A percentile compares a stretch with the other conserved stretches of the same genome.
Conservation (phyloP, 2,797 vertebrate species). For the Phalloptychus januarius region DNA sequence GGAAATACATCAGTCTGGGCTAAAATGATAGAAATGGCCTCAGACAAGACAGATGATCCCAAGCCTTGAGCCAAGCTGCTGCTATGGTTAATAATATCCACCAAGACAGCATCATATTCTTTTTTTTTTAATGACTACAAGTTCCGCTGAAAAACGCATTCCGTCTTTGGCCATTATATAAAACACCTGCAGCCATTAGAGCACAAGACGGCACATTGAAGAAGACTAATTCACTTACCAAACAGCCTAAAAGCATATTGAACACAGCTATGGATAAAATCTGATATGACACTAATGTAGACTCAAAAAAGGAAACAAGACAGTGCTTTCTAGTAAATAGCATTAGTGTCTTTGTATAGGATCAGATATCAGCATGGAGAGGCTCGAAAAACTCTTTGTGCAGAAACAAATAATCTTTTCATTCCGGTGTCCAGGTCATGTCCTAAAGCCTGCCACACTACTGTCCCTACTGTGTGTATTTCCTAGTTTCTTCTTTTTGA, state of each 20-base stretch:
- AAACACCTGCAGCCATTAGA: conserved; percentile 68
- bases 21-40: conserved; percentile 2
- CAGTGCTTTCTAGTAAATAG: conserved; percentile 50
- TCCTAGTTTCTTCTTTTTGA: conserved; percentile 42
- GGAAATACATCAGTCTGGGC: background rate
- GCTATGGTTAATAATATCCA: conserved; percentile 20
- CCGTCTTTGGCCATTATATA: conserved; percentile 45
- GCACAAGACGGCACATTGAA: conserved; percentile 57
- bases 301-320: conserved; percentile 51
- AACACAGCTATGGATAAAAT: conserved; percentile 38
- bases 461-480: conserved; percentile 4
- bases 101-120: conserved; percentile 20
- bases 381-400: background rate
- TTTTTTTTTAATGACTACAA: conserved; percentile 52
- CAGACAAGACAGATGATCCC: conserved; percentile 9
- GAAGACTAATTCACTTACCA: conserved; percentile 61
- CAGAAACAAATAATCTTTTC: conserved; percentile 35
- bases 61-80: conserved; percentile 2
- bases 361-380: conserved; percentile 10
- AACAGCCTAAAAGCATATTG: conserved; percentile 45
- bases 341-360: conserved; percentile 38
- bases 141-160: conserved; percentile 57
- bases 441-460: conserved; percentile 23
- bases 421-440: conserved; percentile 39
- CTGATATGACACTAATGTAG: conserved; percentile 57